These are phyloP conservation scores for Sycobia sp. DNA, from an alignment of 1,140 invertebrate species.

Conservation along the genomic window DNA sequence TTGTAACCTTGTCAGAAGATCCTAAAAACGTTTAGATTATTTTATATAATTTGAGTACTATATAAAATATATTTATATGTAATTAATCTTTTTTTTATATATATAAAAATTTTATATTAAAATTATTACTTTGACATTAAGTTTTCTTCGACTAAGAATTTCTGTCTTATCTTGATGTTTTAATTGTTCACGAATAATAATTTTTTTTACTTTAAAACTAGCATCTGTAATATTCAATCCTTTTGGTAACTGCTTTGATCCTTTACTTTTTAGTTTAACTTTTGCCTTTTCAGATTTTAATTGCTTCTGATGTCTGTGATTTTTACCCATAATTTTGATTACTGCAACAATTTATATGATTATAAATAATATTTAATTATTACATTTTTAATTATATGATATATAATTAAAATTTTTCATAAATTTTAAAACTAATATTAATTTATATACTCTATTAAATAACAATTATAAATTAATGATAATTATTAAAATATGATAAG, in stretches of 20 bases:
- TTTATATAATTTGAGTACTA: background rate
- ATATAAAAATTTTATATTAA: constrained; percentile 24
- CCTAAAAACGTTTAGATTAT: constrained; percentile 59
- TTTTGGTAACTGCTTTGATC: constrained; percentile 73
- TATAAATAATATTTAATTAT: no score
- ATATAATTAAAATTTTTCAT: no score
- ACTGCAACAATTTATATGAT: no score
- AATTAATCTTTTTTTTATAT: background rate
- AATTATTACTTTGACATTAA: constrained; percentile 74
- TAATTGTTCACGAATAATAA: constrained; percentile 78
- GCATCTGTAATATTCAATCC: constrained; percentile 85
- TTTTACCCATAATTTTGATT: constrained; percentile 67
- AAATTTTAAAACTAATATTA: no score
- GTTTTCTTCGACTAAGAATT: constrained; percentile 73
- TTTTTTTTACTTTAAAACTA: constrained; percentile 86
- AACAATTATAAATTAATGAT: no score
- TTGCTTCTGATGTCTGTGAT: constrained; percentile 68
- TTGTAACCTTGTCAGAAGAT: constrained; percentile 74
- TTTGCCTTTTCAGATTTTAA: constrained; percentile 78
- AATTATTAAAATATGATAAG: no score
- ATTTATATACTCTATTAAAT: no score
- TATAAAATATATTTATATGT: background rate
- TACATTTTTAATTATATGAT: no score
- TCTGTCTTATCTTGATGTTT: constrained; percentile 67
- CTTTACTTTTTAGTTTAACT: constrained; percentile 74